Percentiles rank a stretch among this genome's conserved stretches.
Evolutionary conservation across 2,797 vertebrate genomes (phyloP).

Genomic region (Bryconaethiops microstoma): DNA sequence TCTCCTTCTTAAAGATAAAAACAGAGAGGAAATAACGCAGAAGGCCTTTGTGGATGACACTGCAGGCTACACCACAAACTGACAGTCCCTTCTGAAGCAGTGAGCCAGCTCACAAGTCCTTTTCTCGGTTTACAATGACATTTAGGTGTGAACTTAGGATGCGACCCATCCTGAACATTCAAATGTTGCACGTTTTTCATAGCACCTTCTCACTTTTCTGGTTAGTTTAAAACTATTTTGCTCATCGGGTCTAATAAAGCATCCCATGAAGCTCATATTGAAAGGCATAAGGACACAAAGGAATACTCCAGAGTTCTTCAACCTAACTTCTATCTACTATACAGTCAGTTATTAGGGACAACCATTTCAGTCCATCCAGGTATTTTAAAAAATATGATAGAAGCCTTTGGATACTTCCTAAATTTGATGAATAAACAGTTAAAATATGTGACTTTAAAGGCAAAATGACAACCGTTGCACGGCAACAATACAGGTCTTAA

Average conservation of each 20-base stretch:
- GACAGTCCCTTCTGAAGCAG: constrained; percentile 23
- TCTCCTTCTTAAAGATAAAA: constrained; percentile 3
- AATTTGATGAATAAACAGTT: neutral
- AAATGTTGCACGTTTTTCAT: neutral
- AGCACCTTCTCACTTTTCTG: constrained; percentile 1
- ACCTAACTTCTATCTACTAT: neutral
- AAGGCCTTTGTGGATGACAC: constrained; percentile 9
- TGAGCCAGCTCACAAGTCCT: constrained; percentile 54
- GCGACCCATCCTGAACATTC: neutral
- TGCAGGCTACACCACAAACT: constrained; percentile 1
- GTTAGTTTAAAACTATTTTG: neutral
- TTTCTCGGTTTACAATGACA: neutral
- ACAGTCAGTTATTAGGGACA: neutral
- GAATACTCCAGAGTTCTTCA: neutral
- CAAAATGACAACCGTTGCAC: no score
- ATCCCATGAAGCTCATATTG: neutral
- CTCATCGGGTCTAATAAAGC: neutral
- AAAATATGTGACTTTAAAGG: no score
- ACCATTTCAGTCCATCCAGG: neutral
- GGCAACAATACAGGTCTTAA: no score
- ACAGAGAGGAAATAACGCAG: neutral
- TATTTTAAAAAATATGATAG: neutral
- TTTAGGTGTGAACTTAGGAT: neutral
- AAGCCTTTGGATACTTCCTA: neutral
- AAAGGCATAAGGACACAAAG: neutral